Evolutionary conservation across 1,140 invertebrate genomes (phyloP), one percentile per base, ranked within the genome.

Genomic region (Aricia agestis): DNA sequence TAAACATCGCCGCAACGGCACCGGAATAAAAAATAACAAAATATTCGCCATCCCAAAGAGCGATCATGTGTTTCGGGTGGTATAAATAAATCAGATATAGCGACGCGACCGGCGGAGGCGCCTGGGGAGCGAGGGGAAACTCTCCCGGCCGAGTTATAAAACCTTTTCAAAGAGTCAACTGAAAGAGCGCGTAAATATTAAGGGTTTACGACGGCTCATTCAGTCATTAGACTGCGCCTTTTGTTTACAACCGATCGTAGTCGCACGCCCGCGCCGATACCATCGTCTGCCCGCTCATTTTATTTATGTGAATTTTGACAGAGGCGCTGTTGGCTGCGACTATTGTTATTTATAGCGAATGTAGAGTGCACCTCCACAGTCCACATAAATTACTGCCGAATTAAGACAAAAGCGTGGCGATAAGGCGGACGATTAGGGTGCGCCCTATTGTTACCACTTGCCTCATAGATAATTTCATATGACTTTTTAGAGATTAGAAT

Each of bases 261-360:
- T 84, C 76, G 83, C 80, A 82, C 79, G 74, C 71, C 69, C 67
- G 36, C 67, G 32, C 25, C 79, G 85, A 89, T 90, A 90, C 84
- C 79, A 90, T 90, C 86, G 72, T 78, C 80, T 74, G 76, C 72
- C 77, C 79, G 76, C 72, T 72, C 82, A 87, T 89, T n/a, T n/a
- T 88, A 86, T 89, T 90, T 91, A 91, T 89, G 86, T 85, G 87
- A 89, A 86, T 87, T 89, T 91, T 89, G 85, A 89, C 86, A 84
- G 83, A 79, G 72, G 18, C 61, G 59, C 18, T 75, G 79, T 80
- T 76, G 76, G 74, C 83, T 80, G 79, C 79, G 83, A 85, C 82
- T 86, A 81, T 79, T 75, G 82, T 86, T 84, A 88, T 89, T 91
- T 91, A 90, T 86, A 80, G 84, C 76, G 69, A 85, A 76, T 81